Percentiles rank a stretch among this genome's conserved stretches.
Evolutionary conservation across 2,113 vertebrate genomes (phyloP).

Genomic region (Morone saxatilis): DNA sequence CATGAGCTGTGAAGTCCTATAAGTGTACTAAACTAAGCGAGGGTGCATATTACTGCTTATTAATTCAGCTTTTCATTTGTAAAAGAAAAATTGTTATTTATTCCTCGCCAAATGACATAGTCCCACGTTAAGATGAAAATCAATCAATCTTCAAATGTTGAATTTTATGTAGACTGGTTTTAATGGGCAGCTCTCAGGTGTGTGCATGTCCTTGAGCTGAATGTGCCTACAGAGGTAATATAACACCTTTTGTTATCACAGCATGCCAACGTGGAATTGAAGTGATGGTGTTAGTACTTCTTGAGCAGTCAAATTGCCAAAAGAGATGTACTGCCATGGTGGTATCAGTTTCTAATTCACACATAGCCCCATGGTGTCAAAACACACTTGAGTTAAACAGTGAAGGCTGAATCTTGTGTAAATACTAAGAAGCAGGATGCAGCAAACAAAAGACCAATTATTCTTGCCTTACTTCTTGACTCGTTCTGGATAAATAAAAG

Average conservation of each 20-base stretch:
- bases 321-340: neutral
- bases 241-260: neutral
- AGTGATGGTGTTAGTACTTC: neutral
- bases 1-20: too few species aligned
- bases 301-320: neutral
- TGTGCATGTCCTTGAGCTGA: neutral
- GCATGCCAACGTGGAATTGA: neutral
- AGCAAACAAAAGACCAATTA: neutral
- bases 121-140: neutral
- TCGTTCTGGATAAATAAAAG: neutral
- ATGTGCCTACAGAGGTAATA: neutral
- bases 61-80: neutral
- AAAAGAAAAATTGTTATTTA: neutral
- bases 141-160: neutral
- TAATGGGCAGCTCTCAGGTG: neutral
- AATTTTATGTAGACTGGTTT: neutral
- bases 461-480: neutral
- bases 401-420: neutral
- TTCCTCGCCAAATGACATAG: neutral
- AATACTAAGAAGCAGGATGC: neutral
- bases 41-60: neutral
- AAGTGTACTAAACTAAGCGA: too few species aligned
- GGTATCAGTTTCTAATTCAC: neutral
- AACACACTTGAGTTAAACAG: slow-evolving; percentile 15
- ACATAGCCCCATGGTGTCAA: neutral